These are phyloP conservation scores for Cephus rjabovi DNA, from an alignment of 2,888 invertebrate species.

Conservation along the genomic window DNA sequence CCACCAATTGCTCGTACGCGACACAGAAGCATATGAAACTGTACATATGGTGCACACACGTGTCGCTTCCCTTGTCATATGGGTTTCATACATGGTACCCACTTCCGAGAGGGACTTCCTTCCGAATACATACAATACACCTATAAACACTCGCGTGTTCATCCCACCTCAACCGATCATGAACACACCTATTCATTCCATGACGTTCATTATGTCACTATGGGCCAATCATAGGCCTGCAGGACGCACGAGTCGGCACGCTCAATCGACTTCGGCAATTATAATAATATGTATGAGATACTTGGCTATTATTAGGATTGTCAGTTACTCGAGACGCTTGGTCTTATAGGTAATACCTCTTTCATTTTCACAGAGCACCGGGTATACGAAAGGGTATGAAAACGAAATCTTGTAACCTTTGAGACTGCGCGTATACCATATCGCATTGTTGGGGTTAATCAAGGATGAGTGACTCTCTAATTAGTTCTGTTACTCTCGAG, in stretches of 20 bases:
- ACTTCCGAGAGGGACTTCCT: slow-evolving; percentile 62
- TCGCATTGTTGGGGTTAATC: neutral
- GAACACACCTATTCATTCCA: slow-evolving; percentile 7
- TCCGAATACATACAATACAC: slow-evolving; percentile 48
- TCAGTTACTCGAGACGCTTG: neutral
- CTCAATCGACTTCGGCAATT: neutral
- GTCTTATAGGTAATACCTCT: neutral
- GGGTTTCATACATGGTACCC: slow-evolving; percentile 24
- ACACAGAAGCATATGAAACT: neutral
- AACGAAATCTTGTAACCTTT: neutral
- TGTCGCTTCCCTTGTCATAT: neutral
- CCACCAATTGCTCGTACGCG: neutral
- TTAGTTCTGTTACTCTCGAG: slow-evolving; percentile 48
- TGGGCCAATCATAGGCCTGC: slow-evolving; percentile 11
- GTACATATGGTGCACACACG: neutral
- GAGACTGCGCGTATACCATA: neutral
- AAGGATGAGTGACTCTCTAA: slow-evolving; percentile 47
- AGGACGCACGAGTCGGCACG: neutral
- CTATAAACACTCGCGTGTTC: neutral
- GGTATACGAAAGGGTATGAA: neutral
- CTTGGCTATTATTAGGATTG: neutral
- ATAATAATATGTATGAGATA: neutral
- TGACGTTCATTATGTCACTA: slow-evolving; percentile 35
- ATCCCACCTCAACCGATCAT: slow-evolving; percentile 10
- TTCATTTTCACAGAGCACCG: neutral